Base-by-base conservation (phyloP, 2,113 vertebrate species). In the Microcebus jonahi region DNA sequence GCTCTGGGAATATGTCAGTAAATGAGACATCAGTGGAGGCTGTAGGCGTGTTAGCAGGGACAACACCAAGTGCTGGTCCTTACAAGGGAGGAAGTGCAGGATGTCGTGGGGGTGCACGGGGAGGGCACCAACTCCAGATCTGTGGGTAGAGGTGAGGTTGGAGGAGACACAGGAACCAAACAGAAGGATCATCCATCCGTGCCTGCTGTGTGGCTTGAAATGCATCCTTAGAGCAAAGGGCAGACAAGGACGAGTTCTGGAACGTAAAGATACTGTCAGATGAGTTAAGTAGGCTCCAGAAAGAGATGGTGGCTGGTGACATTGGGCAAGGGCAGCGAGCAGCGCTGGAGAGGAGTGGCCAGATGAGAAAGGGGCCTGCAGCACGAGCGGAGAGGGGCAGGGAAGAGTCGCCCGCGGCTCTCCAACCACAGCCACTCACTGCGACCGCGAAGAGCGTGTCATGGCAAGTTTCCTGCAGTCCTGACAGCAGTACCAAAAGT, bases 31-130 rank as follows among this genome's bases (percentile, higher is more conserved):
- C 25, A 8, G 11, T 17, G 42, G 8, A 15, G 36, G 25, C 14
- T 45, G 6, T 8, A 9, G 59, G 23, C 9, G 59, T 3, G 23
- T 10, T 25, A 61, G 59, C 59, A 25, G 59, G 21, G 68, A 23
- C 8, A 55, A 20, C 17, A 67, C 15, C 10, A 53, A 39, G 42
- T 34, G 21, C 17, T 9, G 20, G 21, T 27, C 2, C 2, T 61
- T 45, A 84, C 2, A 6, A 4, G 3, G 13, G 67, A 63, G 27
- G 4, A 34, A 25, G 12, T 2, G 20, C 8, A 14, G 3, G 15
- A 2, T 12, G 21, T 57, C 7, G 0, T 13, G 5, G 23, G 11
- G 17, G 27, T 13, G 23, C 25, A 21, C 0, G 9, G 31, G 29
- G 6, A 18, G 1, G 17, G 23, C 21, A 10, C 7, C 0, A 0